phyloP scores from a whole-genome alignment of 1,140 invertebrate genomes.

The Limonius californicus region DNA sequence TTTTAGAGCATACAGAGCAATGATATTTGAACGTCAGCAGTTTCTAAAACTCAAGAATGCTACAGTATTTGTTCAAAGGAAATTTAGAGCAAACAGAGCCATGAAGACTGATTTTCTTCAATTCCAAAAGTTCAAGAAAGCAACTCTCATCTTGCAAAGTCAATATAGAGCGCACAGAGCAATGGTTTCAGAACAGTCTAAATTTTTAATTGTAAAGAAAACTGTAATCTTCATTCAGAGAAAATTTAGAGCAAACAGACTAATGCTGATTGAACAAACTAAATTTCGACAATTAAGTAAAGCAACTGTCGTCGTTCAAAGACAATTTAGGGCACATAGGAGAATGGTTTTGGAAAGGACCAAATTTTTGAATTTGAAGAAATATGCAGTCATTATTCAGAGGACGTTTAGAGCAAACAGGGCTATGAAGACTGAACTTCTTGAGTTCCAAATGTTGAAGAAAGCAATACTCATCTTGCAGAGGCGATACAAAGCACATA shows the following conservation, averaged over 20 bases:
- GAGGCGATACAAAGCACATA: conserved; percentile 43
- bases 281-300: conserved; percentile 44
- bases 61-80: too few relatives aligned
- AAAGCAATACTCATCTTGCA: conserved; percentile 30
- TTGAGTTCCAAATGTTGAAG: conserved; percentile 24
- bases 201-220: conserved; percentile 31
- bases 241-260: conserved; percentile 37
- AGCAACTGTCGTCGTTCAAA: conserved; percentile 49
- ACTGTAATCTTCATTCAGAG: conserved; percentile 45
- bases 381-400: conserved; percentile 32
- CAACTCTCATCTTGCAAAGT: conserved; percentile 30
- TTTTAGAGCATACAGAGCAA: conserved; percentile 15
- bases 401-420: conserved; percentile 35
- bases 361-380: conserved; percentile 38
- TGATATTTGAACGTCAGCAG: conserved; percentile 27
- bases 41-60: background rate
- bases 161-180: conserved; percentile 29
- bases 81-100: too few relatives aligned
- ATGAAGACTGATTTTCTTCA: conserved; percentile 29
- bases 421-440: conserved; percentile 27
- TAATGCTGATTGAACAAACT: conserved; percentile 35
- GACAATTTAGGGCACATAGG: conserved; percentile 46
- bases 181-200: conserved; percentile 32
- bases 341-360: conserved; percentile 39
- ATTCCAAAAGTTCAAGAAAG: conserved; percentile 26